Evolutionary conservation across 2,888 invertebrate genomes (phyloP), one percentile per base, ranked within the genome.

Genomic region (Mythimna impura): DNA sequence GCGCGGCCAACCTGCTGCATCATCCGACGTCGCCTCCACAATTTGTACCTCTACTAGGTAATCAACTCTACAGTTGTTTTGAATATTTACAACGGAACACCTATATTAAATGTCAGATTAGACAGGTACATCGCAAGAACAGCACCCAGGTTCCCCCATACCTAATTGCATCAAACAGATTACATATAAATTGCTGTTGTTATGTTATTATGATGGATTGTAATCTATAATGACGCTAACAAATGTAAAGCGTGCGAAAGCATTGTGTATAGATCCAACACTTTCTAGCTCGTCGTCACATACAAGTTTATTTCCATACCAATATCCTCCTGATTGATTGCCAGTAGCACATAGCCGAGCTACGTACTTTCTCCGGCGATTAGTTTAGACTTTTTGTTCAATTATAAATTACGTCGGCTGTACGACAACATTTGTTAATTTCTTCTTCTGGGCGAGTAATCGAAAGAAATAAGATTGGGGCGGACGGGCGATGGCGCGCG

Each of bases 391-490:
- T 92, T 92, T 93, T 92, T 92, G 87, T 89, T 86, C 85, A 87
- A 89, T 89, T 84, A 89, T 88, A 82, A 83, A 85, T 90, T 89
- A 88, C 84, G 80, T 65, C 81, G 79, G 80, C 52, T 78, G 87
- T 82, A 78, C 87, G 90, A 91, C 91, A 93, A 91, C 89, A 88
- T 91, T 92, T 83, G 91, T 92, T 93, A 93, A 94, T 94, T 92
- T 93, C 90, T 89, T 93, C 87, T 90, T 85, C 88, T 90, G 89
- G 85, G 85, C 89, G 89, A 89, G 89, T 92, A 92, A 93, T 93
- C 91, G 91, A 92, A 94, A 93, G 91, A 94, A 93, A 93, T 92
- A 85, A 93, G 93, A 95, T 95, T 93, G 94, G 90, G 86, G 87
- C 89, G 85, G 87, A 88, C 89, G 81, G 87, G 90, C 89, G 89